A percentile compares a stretch with the other conserved stretches of the same genome.
Conservation (phyloP, 2,888 invertebrate genomes). For the Trachelus stipa region DNA sequence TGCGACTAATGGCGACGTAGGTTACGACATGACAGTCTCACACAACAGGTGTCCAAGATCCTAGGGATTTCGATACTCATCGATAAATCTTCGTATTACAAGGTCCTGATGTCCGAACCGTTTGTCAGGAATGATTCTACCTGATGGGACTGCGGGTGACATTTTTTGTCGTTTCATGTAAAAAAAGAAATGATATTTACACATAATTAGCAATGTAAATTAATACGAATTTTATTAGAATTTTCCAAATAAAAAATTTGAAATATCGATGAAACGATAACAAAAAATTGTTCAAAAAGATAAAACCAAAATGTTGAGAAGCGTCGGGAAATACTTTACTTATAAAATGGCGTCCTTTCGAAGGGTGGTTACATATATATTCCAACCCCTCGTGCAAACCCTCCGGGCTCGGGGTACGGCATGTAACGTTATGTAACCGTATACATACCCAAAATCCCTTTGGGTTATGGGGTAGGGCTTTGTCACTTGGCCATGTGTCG, state of each 20-base stretch:
- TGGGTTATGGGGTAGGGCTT: conserved; percentile 55
- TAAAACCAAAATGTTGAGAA: neutral
- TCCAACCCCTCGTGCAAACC: conserved; percentile 53
- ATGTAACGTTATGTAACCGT: conserved; percentile 63
- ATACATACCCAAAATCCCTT: conserved; percentile 59
- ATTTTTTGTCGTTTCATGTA: neutral
- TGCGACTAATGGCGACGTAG: conserved; percentile 47
- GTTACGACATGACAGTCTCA: conserved; percentile 16
- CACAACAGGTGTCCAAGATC: conserved; percentile 51
- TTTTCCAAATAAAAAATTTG: too few species aligned
- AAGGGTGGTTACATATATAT: conserved; percentile 52
- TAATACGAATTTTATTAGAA: neutral
- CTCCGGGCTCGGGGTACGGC: conserved; percentile 37
- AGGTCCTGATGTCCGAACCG: conserved; percentile 13
- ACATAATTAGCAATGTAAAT: neutral
- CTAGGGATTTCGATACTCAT: conserved; percentile 23
- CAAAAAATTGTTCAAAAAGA: neutral
- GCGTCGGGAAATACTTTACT: neutral
- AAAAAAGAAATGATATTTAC: neutral
- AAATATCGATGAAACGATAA: neutral
- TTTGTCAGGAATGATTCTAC: conserved; percentile 8
- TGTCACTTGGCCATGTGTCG: conserved; percentile 65
- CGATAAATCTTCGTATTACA: conserved; percentile 16
- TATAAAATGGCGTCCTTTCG: conserved; percentile 60
- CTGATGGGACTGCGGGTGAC: neutral